Percentiles rank a stretch among this genome's conserved stretches.
Evolutionary conservation across 2,113 vertebrate genomes (phyloP).

Genomic region (Pithys albifrons): DNA sequence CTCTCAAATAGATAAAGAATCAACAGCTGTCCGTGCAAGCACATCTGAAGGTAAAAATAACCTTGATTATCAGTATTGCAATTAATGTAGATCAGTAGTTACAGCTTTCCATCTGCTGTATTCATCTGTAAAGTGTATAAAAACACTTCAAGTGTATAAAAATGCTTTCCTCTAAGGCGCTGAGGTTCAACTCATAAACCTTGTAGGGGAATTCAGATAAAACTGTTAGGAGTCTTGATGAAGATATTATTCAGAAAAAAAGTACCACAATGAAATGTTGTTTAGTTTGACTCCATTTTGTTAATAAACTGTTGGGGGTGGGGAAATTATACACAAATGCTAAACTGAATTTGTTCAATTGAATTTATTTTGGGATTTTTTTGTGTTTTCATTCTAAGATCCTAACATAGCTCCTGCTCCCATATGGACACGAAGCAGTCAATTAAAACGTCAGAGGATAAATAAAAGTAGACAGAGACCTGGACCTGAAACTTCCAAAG

Average conservation of each 20-base stretch:
- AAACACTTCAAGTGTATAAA: background rate
- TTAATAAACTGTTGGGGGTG: background rate
- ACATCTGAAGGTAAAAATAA: slow-evolving; percentile 75
- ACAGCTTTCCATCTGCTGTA: background rate
- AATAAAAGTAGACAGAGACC: slow-evolving; percentile 50
- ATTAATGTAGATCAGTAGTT: background rate
- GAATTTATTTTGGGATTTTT: background rate
- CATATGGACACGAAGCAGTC: slow-evolving; percentile 51
- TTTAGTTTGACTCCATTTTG: background rate
- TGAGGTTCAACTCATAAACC: background rate
- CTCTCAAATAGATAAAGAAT: slow-evolving; percentile 43
- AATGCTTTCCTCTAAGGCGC: background rate
- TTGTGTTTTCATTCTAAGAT: slow-evolving; percentile 29
- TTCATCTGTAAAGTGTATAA: background rate
- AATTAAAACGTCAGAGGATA: slow-evolving; percentile 73
- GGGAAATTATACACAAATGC: background rate
- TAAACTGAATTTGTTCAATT: background rate
- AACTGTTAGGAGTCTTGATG: background rate
- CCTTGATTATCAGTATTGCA: background rate
- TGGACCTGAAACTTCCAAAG: slow-evolving; percentile 31
- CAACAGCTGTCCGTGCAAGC: slow-evolving; percentile 54
- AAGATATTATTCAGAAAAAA: background rate
- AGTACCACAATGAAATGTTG: background rate
- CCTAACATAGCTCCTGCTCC: slow-evolving; percentile 1
- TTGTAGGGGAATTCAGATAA: background rate